Evolutionary conservation across 2,113 vertebrate species (phyloP).

Genomic region (Gallinago jamesoni): DNA sequence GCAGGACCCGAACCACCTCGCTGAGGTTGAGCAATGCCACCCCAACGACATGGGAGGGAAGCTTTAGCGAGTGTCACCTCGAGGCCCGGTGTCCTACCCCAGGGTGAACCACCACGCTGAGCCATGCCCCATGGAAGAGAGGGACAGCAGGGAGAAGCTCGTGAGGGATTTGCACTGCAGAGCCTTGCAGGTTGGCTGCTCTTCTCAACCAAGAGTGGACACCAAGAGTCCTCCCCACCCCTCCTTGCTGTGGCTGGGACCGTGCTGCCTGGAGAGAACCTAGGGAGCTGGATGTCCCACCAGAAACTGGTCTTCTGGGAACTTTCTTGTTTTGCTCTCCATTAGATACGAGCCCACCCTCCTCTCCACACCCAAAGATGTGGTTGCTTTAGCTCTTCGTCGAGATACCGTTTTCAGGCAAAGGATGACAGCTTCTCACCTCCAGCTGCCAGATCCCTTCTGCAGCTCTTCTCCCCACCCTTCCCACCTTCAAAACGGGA

Average conservation of each 20-base stretch:
- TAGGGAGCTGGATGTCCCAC: not conserved
- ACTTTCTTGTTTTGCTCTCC: not conserved
- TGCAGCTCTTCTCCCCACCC: not conserved
- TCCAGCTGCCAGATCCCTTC: not conserved
- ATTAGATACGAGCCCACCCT: not conserved
- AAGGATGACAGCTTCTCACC: not conserved
- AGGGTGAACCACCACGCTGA: not conserved
- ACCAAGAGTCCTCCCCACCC: not conserved
- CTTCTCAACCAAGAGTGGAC: not conserved
- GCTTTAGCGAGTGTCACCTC: not conserved
- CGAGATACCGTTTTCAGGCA: not conserved
- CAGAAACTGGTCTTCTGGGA: not conserved
- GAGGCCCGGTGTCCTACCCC: not conserved
- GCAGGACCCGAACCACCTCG: not conserved
- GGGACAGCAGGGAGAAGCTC: not conserved
- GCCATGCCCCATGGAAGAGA: rapidly evolving
- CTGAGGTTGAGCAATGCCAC: not conserved
- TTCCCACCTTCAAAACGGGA: not conserved
- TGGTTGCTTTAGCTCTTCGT: rapidly evolving
- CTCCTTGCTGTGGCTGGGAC: not conserved
- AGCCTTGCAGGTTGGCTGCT: not conserved
- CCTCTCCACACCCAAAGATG: not conserved
- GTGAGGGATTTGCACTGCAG: not conserved
- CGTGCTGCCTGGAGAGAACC: not conserved
- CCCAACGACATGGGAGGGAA: not conserved